phyloP scores from a whole-genome alignment of 2,113 vertebrate genomes.

The Ammospiza nelsoni region DNA sequence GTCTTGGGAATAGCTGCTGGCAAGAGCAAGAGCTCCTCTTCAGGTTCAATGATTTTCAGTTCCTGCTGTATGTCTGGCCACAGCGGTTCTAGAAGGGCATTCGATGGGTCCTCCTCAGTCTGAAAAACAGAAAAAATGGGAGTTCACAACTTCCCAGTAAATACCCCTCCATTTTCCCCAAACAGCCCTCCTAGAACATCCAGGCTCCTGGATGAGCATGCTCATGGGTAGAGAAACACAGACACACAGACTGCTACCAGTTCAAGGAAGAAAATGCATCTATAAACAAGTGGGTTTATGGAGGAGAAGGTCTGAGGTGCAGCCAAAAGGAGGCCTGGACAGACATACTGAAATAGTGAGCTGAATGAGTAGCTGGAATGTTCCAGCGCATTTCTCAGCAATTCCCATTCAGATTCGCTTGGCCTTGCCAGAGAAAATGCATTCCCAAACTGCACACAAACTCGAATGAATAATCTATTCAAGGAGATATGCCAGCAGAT shows the following conservation, averaged over 20 bases:
- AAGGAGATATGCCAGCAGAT: slow-evolving; percentile 23
- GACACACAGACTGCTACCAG: neutral
- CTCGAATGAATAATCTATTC: slow-evolving; percentile 39
- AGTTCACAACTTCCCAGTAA: neutral
- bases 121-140: slow-evolving; percentile 68
- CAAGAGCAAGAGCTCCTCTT: slow-evolving; percentile 75
- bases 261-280: neutral
- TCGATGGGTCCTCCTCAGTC: slow-evolving; percentile 65
- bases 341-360: neutral
- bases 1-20: neutral
- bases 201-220: neutral
- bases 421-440: slow-evolving; percentile 1
- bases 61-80: slow-evolving; percentile 86
- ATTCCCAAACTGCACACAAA: neutral
- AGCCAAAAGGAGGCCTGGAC: slow-evolving; percentile 5
- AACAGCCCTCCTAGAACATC: neutral
- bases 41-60: slow-evolving; percentile 87
- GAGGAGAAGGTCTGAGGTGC: neutral
- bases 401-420: slow-evolving; percentile 27
- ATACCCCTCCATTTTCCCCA: neutral
- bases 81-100: slow-evolving; percentile 55
- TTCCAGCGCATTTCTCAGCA: slow-evolving; percentile 8
- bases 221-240: neutral
- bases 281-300: slow-evolving; percentile 1
- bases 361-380: slow-evolving; percentile 44